Conservation (phyloP, 2,888 invertebrate genomes). For the Tribolium freemani region DNA sequence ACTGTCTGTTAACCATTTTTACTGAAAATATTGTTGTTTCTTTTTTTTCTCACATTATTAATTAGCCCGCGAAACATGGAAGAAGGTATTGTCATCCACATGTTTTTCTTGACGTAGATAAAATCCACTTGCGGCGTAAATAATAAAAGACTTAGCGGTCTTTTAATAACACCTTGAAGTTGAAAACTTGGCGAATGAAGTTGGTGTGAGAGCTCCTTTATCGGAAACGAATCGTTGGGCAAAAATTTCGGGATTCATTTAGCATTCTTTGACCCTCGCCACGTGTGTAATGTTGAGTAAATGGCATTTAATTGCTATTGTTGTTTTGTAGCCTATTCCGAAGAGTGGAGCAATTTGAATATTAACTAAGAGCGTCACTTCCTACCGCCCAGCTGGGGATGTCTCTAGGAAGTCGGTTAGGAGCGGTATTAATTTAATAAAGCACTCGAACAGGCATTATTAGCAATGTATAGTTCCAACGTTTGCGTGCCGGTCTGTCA, state of each 20-base stretch:
- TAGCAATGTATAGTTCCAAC: background rate
- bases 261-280: background rate
- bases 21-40: too few relatives aligned
- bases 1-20: too few relatives aligned
- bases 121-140: too few relatives aligned
- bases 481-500: conserved; percentile 30
- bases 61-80: too few relatives aligned
- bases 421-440: conserved; percentile 28
- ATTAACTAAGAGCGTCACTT: background rate
- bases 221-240: too few relatives aligned
- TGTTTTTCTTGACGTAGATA: too few relatives aligned
- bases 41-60: too few relatives aligned
- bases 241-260: background rate
- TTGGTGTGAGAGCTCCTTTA: too few relatives aligned
- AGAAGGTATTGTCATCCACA: too few relatives aligned
- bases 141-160: too few relatives aligned
- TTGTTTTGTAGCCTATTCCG: background rate
- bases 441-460: conserved; percentile 22
- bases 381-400: conserved; percentile 3
- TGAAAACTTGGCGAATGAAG: too few relatives aligned
- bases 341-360: background rate
- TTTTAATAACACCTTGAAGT: too few relatives aligned
- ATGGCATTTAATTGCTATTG: background rate
- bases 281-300: background rate
- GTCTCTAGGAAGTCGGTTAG: conserved; percentile 17